Evolutionary conservation across 2,888 invertebrate genomes (phyloP).

Genomic region (Oscheius sp.): DNA sequence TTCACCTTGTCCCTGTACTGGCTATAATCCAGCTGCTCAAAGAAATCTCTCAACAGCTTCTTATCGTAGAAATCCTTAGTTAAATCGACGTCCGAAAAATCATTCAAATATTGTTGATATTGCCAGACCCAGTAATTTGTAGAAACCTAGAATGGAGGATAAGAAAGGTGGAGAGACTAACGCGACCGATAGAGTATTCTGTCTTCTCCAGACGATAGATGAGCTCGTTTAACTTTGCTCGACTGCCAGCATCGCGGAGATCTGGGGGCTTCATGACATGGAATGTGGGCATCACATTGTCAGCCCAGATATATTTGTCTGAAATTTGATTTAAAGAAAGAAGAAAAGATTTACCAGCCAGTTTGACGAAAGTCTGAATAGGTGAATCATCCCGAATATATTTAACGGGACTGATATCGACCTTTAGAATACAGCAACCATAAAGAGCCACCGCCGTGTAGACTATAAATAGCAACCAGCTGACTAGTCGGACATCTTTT

Average conservation of each 20-base stretch:
- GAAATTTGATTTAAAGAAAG: neutral
- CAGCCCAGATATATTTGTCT: constrained; percentile 70
- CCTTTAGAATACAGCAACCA: constrained; percentile 64
- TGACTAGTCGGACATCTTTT: constrained; percentile 55
- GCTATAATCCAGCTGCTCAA: constrained; percentile 65
- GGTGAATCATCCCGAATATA: constrained; percentile 70
- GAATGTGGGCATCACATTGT: constrained; percentile 69
- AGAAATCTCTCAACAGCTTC: constrained; percentile 64
- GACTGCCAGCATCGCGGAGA: constrained; percentile 56
- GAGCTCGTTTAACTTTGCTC: constrained; percentile 64
- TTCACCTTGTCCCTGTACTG: constrained; percentile 59
- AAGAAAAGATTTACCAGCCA: constrained; percentile 55
- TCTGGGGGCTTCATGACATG: constrained; percentile 69
- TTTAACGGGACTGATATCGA: constrained; percentile 69
- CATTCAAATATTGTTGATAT: constrained; percentile 68
- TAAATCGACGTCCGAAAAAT: constrained; percentile 66
- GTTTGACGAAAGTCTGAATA: constrained; percentile 68
- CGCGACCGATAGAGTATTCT: constrained; percentile 66
- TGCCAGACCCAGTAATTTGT: constrained; percentile 68
- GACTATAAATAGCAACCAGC: constrained; percentile 57
- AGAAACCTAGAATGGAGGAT: constrained; percentile 37
- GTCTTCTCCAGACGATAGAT: constrained; percentile 68
- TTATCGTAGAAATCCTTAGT: constrained; percentile 67
- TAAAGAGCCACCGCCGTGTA: constrained; percentile 65
- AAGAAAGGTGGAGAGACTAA: constrained; percentile 18